These are phyloP conservation scores for Sprattus sprattus DNA, from an alignment of 2,113 vertebrate genomes.

Conservation along the genomic window DNA sequence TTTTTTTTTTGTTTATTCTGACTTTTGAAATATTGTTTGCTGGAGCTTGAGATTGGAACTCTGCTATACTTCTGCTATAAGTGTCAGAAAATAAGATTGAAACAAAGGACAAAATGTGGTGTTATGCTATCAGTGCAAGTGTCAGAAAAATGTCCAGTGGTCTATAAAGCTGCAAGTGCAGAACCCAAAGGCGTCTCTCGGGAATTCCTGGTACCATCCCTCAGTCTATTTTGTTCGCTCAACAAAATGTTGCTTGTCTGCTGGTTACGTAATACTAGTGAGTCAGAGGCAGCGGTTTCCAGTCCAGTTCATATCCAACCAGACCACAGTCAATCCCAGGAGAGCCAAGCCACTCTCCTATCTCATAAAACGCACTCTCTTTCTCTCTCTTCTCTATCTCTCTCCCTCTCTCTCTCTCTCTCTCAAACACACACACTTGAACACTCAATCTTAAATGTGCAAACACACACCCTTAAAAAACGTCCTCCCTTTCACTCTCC, in stretches of 20 bases:
- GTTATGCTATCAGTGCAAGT: background rate
- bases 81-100: background rate
- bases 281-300: slow-evolving; percentile 48
- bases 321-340: slow-evolving; percentile 40
- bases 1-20: background rate
- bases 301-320: slow-evolving; percentile 50
- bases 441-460: background rate
- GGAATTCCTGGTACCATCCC: slow-evolving; percentile 30
- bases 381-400: background rate
- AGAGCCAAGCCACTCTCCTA: slow-evolving; percentile 28
- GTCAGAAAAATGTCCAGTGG: background rate
- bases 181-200: background rate
- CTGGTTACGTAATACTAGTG: slow-evolving; percentile 47
- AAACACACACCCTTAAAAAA: background rate
- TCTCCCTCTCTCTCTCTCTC: background rate
- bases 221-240: slow-evolving; percentile 28
- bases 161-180: background rate
- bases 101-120: background rate
- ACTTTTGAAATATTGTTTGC: background rate
- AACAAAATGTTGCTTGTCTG: slow-evolving; percentile 51
- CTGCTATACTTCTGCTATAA: background rate
- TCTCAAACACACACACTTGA: background rate
- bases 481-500: background rate
- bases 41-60: background rate
- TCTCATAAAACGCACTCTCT: slow-evolving; percentile 27